Evolutionary conservation across 2,113 vertebrate species (phyloP), one percentile per base, ranked within the genome.

Genomic region (Procavia capensis): DNA sequence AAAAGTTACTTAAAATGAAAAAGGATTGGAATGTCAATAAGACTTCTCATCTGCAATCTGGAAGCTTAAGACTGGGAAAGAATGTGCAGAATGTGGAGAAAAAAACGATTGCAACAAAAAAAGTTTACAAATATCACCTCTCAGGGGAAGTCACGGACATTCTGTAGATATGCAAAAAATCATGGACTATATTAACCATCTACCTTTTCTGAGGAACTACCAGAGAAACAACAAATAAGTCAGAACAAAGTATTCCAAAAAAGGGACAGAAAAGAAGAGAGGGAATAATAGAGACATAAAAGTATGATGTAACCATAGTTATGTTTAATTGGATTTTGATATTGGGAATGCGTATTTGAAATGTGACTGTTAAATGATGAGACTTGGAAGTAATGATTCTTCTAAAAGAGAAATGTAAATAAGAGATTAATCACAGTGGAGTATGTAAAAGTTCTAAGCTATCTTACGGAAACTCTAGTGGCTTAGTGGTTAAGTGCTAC

Each of bases 371-470:
- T 50, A 88, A 39, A 17, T 72, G 63, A 79, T 50, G 61, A 78
- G n/a, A 87, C 63, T 76, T 72, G 66, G n/a, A 78, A 83, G 27
- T 61, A 88, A 85, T 79, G 31, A 88, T 84, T 88, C 61, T 72
- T 88, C 24, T 31, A 84, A 84, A 72, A 90, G 39, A 93, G 36
- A 72, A 80, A 85, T 90, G 31, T 41, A 80, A 85, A 39, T 31
- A 81, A 75, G 6, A 66, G 57, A 47, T 27, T 72, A 84, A 70
- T 47, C 61, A 45, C 61, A 43, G 83, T 47, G 14, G 47, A 3
- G 13, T 86, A 80, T 70, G 13, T 57, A 57, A 81, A 81, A 95
- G 11, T 45, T 36, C 4, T 29, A 66, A 92, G 34, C 39, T 74
- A 88, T 39, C 75, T 87, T 20, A 79, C n/a, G n/a, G n/a, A n/a